These are phyloP conservation scores for Falcaria lacertinaria DNA, from an alignment of 2,888 invertebrate species.

Conservation along the genomic window DNA sequence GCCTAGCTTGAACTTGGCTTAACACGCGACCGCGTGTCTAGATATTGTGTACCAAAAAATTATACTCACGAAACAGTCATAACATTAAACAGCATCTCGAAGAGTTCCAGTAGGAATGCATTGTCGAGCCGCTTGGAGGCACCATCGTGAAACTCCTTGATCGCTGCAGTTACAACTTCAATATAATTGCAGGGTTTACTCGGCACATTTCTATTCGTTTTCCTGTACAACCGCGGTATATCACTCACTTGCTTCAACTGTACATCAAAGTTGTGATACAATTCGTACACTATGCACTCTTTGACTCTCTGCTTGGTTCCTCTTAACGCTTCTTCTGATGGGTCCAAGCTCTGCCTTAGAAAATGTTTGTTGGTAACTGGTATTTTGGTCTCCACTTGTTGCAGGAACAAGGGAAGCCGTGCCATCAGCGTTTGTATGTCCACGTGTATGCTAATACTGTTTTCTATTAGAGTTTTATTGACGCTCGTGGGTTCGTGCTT, in stretches of 20 bases:
- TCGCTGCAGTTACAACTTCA: conserved; percentile 81
- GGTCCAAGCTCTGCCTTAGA: conserved; percentile 43
- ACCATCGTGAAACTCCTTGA: conserved; percentile 79
- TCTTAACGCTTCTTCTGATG: conserved; percentile 43
- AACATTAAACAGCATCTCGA: conserved; percentile 63
- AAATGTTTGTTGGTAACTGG: conserved; percentile 39
- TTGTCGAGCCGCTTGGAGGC: conserved; percentile 59
- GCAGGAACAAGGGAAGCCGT: conserved; percentile 49
- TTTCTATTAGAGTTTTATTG: conserved; percentile 55
- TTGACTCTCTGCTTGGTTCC: conserved; percentile 48
- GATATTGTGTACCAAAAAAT: neutral
- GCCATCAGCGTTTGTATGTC: conserved; percentile 49
- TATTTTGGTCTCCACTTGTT: conserved; percentile 45
- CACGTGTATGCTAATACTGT: conserved; percentile 60
- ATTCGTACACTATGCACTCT: conserved; percentile 62
- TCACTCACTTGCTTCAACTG: conserved; percentile 92
- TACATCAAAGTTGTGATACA: conserved; percentile 66
- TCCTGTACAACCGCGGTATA: conserved; percentile 94
- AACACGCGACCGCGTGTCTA: too few species aligned
- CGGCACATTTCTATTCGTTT: conserved; percentile 94
- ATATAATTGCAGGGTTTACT: conserved; percentile 90
- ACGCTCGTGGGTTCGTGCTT: conserved; percentile 48
- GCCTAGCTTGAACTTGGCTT: too few species aligned
- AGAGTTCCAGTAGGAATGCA: conserved; percentile 48
- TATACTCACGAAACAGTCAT: conserved; percentile 79